Conservation (phyloP, 2,888 invertebrate species). For the Rotaria socialis region DNA sequence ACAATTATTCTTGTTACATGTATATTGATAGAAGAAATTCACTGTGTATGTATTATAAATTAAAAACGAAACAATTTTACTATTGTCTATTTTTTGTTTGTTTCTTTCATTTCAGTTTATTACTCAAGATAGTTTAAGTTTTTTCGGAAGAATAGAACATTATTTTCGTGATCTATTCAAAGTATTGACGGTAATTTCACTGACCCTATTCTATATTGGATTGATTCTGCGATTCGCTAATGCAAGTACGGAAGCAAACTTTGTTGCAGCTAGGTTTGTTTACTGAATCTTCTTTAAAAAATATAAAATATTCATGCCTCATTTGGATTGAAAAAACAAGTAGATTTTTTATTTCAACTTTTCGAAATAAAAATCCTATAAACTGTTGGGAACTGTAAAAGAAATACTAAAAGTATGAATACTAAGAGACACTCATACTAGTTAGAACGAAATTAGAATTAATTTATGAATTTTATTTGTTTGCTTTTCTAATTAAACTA, state of each 20-base stretch:
- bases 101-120: not conserved
- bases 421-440: too few species aligned
- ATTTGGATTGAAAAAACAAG: not conserved
- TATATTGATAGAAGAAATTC: constrained; percentile 23
- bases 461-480: too few species aligned
- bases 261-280: not conserved
- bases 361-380: too few species aligned
- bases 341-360: not conserved
- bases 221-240: not conserved
- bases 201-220: not conserved
- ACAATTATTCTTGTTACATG: not conserved
- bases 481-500: too few species aligned
- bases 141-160: not conserved
- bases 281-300: too few species aligned
- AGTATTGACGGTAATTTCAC: not conserved
- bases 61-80: not conserved
- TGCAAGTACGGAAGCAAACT: not conserved
- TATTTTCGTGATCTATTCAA: not conserved
- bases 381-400: too few species aligned
- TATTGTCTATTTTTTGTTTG: not conserved
- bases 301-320: not conserved
- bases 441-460: too few species aligned
- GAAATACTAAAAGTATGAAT: too few species aligned
- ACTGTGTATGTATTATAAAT: not conserved
- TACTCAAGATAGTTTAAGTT: not conserved